Evolutionary conservation across 2,888 invertebrate species (phyloP).

Genomic region (Tetramorium bicarinatum): DNA sequence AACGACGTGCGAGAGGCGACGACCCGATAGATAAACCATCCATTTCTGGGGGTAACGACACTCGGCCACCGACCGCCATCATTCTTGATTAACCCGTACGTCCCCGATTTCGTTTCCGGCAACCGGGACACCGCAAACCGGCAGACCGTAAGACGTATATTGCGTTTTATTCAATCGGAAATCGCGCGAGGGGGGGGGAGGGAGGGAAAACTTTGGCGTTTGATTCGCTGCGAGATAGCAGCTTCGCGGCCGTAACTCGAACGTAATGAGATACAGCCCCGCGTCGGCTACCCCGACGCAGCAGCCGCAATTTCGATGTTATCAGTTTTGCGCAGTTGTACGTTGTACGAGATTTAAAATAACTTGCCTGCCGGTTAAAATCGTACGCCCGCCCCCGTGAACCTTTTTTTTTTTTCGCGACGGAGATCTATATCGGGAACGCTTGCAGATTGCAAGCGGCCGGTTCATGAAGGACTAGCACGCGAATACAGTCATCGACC

Average conservation of each 20-base stretch:
- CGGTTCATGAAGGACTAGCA: slow-evolving; percentile 82
- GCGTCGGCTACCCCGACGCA: background rate
- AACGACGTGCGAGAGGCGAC: slow-evolving; percentile 27
- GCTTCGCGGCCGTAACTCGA: background rate
- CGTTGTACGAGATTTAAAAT: slow-evolving; percentile 20
- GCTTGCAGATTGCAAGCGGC: slow-evolving; percentile 76
- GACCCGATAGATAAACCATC: slow-evolving; percentile 59
- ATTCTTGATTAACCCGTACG: slow-evolving; percentile 63
- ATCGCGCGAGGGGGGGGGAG: background rate
- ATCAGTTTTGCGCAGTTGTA: slow-evolving; percentile 1
- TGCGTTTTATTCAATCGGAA: too few relatives aligned
- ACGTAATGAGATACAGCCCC: background rate
- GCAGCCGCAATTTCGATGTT: slow-evolving; percentile 8
- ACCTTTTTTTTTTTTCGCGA: slow-evolving; percentile 54
- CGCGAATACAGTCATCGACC: slow-evolving; percentile 85
- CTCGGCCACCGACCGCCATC: slow-evolving; percentile 47
- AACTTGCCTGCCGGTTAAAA: slow-evolving; percentile 11
- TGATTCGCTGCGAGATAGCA: background rate
- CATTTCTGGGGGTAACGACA: slow-evolving; percentile 56
- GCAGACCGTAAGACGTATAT: background rate
- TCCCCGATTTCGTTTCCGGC: slow-evolving; percentile 32
- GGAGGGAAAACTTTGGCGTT: background rate
- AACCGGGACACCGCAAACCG: background rate
- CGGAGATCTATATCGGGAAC: slow-evolving; percentile 82
- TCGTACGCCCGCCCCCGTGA: background rate